Conservation (phyloP, 2,888 invertebrate genomes). For the Napeogenes sylphis region DNA sequence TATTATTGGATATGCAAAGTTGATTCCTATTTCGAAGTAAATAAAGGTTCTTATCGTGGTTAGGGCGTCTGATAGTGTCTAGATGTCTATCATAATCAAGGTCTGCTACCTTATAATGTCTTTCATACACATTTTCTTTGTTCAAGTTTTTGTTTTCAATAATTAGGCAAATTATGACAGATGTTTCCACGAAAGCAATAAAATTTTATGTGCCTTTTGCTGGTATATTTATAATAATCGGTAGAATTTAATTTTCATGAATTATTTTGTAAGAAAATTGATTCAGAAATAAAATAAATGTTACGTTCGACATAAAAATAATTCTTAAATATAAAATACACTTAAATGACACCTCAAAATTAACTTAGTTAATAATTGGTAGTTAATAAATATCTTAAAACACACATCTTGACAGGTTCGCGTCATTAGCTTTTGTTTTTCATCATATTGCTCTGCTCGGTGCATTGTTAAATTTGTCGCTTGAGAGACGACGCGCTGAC, state of each 20-base stretch:
- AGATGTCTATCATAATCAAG: slow-evolving; percentile 11
- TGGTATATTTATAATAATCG: neutral
- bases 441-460: slow-evolving; percentile 38
- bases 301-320: neutral
- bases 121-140: slow-evolving; percentile 16
- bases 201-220: neutral
- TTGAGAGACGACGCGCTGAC: slow-evolving; percentile 53
- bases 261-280: neutral
- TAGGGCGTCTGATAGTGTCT: slow-evolving; percentile 2
- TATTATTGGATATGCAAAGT: slow-evolving; percentile 15
- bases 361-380: slow-evolving; percentile 20
- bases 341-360: neutral
- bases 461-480: slow-evolving; percentile 74
- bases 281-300: neutral
- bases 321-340: slow-evolving; percentile 9
- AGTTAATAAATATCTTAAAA: slow-evolving; percentile 58
- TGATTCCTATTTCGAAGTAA: neutral
- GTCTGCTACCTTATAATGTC: slow-evolving; percentile 10
- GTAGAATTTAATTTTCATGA: neutral
- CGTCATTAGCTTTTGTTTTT: slow-evolving; percentile 61
- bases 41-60: slow-evolving; percentile 7
- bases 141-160: slow-evolving; percentile 15
- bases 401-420: slow-evolving; percentile 66
- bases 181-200: slow-evolving; percentile 6
- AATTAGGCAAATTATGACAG: slow-evolving; percentile 20